Conservation (phyloP, 2,113 vertebrate species). For the Ovis canadensis region DNA sequence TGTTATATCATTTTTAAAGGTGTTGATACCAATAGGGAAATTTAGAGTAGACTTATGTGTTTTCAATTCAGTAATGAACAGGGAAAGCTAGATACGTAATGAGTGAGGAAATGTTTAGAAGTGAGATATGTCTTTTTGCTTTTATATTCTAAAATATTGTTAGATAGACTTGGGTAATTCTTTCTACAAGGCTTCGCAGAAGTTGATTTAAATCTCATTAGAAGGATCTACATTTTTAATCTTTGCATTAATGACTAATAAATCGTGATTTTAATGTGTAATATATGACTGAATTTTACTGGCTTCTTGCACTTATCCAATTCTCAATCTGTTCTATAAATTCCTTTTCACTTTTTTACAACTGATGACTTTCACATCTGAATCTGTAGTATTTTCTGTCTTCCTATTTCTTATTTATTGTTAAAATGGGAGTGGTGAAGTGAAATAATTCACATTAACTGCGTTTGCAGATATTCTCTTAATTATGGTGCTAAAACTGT, state of each 20-base stretch:
- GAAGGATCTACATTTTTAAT: background rate
- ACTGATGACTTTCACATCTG: background rate
- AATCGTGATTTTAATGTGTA: constrained; percentile 10
- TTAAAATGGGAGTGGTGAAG: background rate
- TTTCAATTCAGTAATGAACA: background rate
- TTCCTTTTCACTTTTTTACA: background rate
- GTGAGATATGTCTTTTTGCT: background rate
- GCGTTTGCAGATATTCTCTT: background rate
- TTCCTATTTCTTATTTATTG: background rate
- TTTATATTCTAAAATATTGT: constrained; percentile 22
- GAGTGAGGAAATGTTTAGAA: background rate
- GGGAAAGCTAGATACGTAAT: background rate
- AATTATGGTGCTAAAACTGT: background rate
- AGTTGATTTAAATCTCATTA: constrained; percentile 30
- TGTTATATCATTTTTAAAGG: background rate
- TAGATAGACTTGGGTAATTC: background rate
- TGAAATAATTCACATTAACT: background rate
- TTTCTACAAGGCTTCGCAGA: background rate
- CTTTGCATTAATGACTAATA: background rate
- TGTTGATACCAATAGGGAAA: background rate
- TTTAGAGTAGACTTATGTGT: background rate
- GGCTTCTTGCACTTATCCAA: background rate
- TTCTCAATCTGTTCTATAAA: constrained; percentile 35
- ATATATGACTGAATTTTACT: background rate
- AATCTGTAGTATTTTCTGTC: background rate